A percentile compares a stretch with the other conserved stretches of the same genome.
Evolutionary conservation across 2,113 vertebrate genomes (phyloP).

Genomic region (Boulengerochromis microlepis): DNA sequence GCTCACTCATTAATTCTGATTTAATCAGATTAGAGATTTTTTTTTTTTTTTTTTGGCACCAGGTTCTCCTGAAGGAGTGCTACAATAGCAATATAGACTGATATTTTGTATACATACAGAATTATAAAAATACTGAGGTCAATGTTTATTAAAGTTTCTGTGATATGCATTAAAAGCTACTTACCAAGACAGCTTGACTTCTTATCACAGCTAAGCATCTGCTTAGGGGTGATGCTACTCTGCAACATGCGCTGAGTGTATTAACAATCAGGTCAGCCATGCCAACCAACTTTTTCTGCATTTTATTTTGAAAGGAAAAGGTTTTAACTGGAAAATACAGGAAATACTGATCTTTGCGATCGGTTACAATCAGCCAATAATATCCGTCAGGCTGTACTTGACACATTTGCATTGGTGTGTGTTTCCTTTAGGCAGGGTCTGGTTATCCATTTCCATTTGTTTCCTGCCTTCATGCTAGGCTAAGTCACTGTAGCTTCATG

Average conservation of each 20-base stretch:
- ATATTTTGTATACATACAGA: neutral
- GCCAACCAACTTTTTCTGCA: neutral
- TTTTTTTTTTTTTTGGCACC: neutral
- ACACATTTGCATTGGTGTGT: neutral
- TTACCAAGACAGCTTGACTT: neutral
- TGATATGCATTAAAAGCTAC: neutral
- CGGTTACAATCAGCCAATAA: neutral
- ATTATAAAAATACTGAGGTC: neutral
- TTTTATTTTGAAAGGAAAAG: neutral
- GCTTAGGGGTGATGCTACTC: neutral
- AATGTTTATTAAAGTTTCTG: neutral
- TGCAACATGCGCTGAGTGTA: neutral
- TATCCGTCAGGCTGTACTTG: neutral
- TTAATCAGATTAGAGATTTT: neutral
- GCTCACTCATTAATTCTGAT: neutral
- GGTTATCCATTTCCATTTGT: neutral
- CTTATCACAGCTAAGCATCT: neutral
- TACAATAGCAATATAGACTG: neutral
- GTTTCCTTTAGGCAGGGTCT: neutral
- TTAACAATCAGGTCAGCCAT: neutral
- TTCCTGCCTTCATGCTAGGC: neutral
- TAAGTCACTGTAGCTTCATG: neutral
- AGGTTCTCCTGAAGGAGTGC: neutral
- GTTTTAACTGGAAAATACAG: neutral
- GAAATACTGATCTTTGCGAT: neutral